phyloP scores from a whole-genome alignment of 1,140 invertebrate genomes.

The Formica selysi region DNA sequence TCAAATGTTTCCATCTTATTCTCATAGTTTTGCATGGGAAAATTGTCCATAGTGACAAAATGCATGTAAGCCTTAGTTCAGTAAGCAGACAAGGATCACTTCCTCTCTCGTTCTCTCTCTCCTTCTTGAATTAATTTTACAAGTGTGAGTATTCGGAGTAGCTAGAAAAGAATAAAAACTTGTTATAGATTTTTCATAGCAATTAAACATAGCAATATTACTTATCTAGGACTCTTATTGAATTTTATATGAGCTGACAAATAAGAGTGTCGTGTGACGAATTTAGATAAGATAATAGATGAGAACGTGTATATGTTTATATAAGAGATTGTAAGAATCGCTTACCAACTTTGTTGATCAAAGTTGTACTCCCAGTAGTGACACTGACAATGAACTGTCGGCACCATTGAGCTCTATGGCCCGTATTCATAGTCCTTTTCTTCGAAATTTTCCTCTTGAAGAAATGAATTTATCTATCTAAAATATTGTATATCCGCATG shows the following conservation, averaged over 20 bases:
- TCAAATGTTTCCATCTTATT: constrained; percentile 84
- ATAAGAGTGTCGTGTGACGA: constrained; percentile 68
- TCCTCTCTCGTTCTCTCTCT: not conserved
- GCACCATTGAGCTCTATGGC: too few species aligned
- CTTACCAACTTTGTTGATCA: constrained; percentile 62
- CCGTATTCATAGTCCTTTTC: too few species aligned
- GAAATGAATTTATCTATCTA: too few species aligned
- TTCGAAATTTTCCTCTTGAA: too few species aligned
- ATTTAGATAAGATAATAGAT: constrained; percentile 80
- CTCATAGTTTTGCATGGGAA: constrained; percentile 80
- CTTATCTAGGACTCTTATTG: constrained; percentile 71
- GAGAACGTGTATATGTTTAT: constrained; percentile 26
- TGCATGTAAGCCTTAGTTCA: constrained; percentile 41
- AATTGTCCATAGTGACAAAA: constrained; percentile 80
- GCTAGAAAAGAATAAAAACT: constrained; percentile 47
- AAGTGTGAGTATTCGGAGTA: constrained; percentile 5
- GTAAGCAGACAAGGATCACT: not conserved
- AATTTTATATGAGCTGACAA: constrained; percentile 77
- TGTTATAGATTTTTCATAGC: constrained; percentile 27
- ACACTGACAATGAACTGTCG: too few species aligned
- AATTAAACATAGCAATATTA: constrained; percentile 54
- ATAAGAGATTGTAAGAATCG: constrained; percentile 27
- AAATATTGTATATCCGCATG: too few species aligned
- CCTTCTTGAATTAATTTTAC: constrained; percentile 25
- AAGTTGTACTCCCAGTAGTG: not conserved